phyloP scores from a whole-genome alignment of 2,797 vertebrate species.

The Danio choprae region DNA sequence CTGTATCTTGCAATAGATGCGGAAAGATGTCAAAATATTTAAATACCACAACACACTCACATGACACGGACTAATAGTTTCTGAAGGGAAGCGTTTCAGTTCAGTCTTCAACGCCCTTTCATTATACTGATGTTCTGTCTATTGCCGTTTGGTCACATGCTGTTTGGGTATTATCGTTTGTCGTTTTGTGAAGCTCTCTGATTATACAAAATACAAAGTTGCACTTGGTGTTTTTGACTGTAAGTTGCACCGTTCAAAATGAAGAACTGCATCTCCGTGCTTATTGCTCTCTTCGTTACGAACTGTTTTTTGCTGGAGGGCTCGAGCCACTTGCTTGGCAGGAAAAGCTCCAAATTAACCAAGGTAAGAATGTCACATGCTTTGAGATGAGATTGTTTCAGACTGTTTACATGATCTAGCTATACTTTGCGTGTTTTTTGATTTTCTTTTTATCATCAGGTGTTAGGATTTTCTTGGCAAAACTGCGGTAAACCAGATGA shows the following conservation, averaged over 20 bases:
- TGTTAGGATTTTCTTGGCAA: conserved; percentile 75
- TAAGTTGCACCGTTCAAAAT: not conserved
- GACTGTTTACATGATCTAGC: not conserved
- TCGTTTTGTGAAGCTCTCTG: not conserved
- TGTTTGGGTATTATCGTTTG: not conserved
- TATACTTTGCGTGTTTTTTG: not conserved
- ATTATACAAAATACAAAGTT: not conserved
- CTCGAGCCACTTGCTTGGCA: conserved; percentile 12
- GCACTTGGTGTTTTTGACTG: not conserved
- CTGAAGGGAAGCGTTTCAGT: not conserved
- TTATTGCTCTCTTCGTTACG: not conserved
- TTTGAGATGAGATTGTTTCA: not conserved
- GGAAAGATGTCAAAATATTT: conserved; percentile 38
- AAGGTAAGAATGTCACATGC: conserved; percentile 35
- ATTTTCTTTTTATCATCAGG: conserved; percentile 57
- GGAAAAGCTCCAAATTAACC: not conserved
- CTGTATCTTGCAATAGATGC: not conserved
- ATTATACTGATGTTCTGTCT: too few species aligned
- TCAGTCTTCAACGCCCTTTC: not conserved
- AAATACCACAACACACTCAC: conserved; percentile 14
- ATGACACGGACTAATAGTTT: not conserved
- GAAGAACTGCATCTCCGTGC: conserved; percentile 14
- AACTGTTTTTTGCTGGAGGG: conserved; percentile 7
- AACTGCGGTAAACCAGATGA: conserved; percentile 74
- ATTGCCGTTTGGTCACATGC: too few species aligned